Conservation (phyloP, 1,140 invertebrate genomes). For the Orius laevigatus region DNA sequence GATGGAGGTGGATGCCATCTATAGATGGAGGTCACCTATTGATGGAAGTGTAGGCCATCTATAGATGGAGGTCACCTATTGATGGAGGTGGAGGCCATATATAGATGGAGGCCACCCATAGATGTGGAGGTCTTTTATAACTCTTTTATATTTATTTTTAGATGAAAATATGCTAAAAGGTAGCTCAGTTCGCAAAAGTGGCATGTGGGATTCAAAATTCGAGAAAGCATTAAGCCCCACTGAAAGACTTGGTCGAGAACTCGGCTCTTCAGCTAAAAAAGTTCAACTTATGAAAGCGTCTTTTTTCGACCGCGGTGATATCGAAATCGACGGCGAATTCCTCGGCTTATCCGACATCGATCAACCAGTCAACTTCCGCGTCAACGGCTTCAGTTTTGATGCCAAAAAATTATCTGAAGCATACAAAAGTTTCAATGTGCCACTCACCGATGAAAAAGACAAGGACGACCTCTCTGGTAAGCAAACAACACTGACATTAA, state of each 20-base stretch:
- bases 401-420: conserved; percentile 10
- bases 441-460: neutral
- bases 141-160: conserved; percentile 1
- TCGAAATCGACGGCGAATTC: conserved; percentile 17
- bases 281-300: conserved; percentile 78
- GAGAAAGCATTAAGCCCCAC: conserved; percentile 30
- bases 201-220: no score
- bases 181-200: no score
- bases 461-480: no score
- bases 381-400: conserved; percentile 9
- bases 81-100: no score
- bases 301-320: conserved; percentile 38
- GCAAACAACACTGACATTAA: no score
- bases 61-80: no score
- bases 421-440: conserved; percentile 6
- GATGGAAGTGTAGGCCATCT: no score
- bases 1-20: no score
- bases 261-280: conserved; percentile 42
- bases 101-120: no score
- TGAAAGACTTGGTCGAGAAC: conserved; percentile 35
- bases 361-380: conserved; percentile 7
- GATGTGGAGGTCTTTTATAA: neutral
- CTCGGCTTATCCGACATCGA: conserved; percentile 12
- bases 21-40: no score
- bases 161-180: conserved; percentile 13